Evolutionary conservation across 53 echinoderm and acorn worm genomes (phyloP).

Genomic region (Paracentrotus lividus): DNA sequence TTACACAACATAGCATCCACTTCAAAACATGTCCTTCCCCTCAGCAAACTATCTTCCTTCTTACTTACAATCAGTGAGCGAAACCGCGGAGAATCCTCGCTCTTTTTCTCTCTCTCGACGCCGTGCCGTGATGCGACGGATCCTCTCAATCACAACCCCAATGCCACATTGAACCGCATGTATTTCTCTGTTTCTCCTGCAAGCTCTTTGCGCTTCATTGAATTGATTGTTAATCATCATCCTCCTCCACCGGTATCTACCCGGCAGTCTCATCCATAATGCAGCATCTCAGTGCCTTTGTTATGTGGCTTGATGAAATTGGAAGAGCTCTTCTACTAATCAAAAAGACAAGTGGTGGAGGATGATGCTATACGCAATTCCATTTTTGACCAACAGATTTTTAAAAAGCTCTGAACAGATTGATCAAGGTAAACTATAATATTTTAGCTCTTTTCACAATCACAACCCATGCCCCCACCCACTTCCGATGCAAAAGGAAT

Average conservation of each 20-base stretch:
- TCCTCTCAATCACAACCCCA: constrained; percentile 39
- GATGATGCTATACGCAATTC: background rate
- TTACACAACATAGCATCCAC: constrained; percentile 14
- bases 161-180: constrained; percentile 2
- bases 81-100: constrained; percentile 25
- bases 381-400: constrained; percentile 29
- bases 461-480: background rate
- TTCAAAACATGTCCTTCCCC: background rate
- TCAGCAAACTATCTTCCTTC: constrained; percentile 1
- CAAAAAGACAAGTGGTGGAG: background rate
- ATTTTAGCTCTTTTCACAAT: background rate
- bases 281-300: constrained; percentile 28
- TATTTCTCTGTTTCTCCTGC: background rate
- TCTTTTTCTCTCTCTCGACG: background rate
- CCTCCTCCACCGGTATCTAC: background rate
- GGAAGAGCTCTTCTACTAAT: constrained; percentile 43
- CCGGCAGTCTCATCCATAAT: constrained; percentile 60
- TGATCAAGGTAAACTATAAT: background rate
- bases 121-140: background rate
- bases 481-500: too few species aligned
- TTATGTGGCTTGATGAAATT: constrained; percentile 21
- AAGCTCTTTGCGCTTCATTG: constrained; percentile 13
- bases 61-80: constrained; percentile 25
- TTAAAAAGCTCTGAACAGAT: constrained; percentile 14
- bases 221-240: constrained; percentile 50